Evolutionary conservation across 2,888 invertebrate genomes (phyloP).

Genomic region (Plebejus anna): DNA sequence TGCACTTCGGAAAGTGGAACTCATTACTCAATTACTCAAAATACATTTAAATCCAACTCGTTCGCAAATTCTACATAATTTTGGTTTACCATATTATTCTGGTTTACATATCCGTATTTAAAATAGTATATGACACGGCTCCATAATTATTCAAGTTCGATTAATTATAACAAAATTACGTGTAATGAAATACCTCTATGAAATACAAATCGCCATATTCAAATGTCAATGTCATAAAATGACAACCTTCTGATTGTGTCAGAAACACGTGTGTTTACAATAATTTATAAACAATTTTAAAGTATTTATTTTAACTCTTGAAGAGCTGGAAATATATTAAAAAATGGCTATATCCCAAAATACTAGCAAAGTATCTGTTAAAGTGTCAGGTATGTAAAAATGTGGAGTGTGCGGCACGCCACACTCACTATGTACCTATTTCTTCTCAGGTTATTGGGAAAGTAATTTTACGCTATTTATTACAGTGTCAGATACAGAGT

Average conservation of each 20-base stretch:
- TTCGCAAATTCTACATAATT: too few relatives aligned
- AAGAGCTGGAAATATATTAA: background rate
- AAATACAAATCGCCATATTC: background rate
- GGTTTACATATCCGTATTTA: background rate
- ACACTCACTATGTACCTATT: background rate
- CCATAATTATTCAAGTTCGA: background rate
- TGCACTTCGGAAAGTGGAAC: background rate
- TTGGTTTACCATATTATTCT: too few relatives aligned
- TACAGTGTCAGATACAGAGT: slow-evolving; percentile 56
- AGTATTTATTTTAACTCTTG: background rate
- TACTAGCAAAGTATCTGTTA: slow-evolving; percentile 58
- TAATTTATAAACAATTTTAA: background rate
- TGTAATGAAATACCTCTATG: background rate
- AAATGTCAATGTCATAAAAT: background rate
- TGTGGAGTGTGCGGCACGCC: too few relatives aligned
- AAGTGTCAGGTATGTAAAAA: slow-evolving; percentile 41
- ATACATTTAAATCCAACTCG: too few relatives aligned
- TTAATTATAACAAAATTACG: background rate
- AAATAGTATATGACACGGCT: background rate
- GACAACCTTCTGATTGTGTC: background rate
- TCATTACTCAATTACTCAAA: background rate
- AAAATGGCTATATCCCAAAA: slow-evolving; percentile 54
- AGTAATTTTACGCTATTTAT: slow-evolving; percentile 21
- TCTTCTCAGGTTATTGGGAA: background rate
- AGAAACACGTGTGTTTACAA: slow-evolving; percentile 16